These are phyloP conservation scores for Asarcornis scutulata DNA, from an alignment of 2,113 vertebrate genomes.

Conservation along the genomic window DNA sequence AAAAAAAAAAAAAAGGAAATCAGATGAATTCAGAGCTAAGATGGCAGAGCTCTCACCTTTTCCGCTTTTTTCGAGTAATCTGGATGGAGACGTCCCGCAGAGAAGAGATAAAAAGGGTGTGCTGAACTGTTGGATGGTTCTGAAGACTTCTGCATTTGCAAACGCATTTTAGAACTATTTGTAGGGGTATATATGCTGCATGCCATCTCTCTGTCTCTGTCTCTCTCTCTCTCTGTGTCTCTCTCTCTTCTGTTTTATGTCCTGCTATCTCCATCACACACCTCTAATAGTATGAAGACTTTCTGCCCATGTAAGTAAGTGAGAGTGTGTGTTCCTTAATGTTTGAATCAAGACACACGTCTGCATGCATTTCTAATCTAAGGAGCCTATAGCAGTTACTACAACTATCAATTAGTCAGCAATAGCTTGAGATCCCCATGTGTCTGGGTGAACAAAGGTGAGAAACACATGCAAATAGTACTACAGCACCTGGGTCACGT, in stretches of 20 bases:
- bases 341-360: constrained; percentile 71
- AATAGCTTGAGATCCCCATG: constrained; percentile 67
- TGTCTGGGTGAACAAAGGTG: constrained; percentile 74
- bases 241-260: constrained; percentile 75
- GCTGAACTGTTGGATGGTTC: constrained; percentile 76
- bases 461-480: constrained; percentile 71
- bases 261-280: constrained; percentile 74
- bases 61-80: constrained; percentile 73
- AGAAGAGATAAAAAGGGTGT: constrained; percentile 77
- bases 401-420: constrained; percentile 81
- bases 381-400: constrained; percentile 73
- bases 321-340: constrained; percentile 68
- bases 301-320: constrained; percentile 74
- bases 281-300: constrained; percentile 75
- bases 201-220: constrained; percentile 73
- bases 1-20: constrained; percentile 62
- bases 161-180: constrained; percentile 78
- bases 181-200: constrained; percentile 72
- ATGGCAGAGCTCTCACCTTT: constrained; percentile 80
- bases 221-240: constrained; percentile 47
- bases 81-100: constrained; percentile 76
- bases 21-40: constrained; percentile 77
- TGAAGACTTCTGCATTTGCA: constrained; percentile 77
- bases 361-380: constrained; percentile 74
- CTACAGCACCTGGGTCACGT: constrained; percentile 70